These are phyloP conservation scores for Orycteropus afer DNA, from an alignment of 2,113 vertebrate species.

Conservation along the genomic window DNA sequence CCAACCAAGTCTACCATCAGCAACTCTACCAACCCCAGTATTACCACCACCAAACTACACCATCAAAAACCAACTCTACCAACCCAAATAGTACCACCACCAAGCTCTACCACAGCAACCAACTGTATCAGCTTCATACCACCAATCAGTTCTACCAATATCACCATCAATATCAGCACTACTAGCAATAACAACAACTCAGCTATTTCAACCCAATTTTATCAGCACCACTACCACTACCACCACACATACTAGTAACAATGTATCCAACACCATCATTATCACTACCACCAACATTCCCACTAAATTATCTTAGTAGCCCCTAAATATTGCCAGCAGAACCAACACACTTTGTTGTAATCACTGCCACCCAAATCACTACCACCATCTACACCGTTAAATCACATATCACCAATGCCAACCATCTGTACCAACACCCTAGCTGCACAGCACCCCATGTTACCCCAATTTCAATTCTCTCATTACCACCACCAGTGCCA, in stretches of 20 bases:
- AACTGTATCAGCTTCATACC: neutral
- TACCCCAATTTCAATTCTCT: neutral
- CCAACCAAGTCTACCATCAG: neutral
- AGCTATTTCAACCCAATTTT: neutral
- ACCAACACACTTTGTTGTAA: neutral
- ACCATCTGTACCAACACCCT: neutral
- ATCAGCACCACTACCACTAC: neutral
- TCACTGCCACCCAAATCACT: neutral
- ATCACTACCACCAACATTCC: neutral
- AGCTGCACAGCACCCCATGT: fast-evolving
- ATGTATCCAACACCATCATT: neutral
- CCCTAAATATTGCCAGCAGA: neutral
- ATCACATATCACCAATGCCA: fast-evolving
- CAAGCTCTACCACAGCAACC: neutral
- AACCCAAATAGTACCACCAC: neutral
- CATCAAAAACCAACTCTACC: neutral
- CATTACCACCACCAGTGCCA: fast-evolving
- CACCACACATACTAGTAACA: fast-evolving
- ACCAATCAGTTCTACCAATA: neutral
- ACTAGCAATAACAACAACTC: neutral
- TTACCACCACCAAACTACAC: neutral
- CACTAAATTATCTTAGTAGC: neutral
- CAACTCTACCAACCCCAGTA: neutral
- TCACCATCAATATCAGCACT: neutral
- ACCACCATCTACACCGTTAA: neutral